phyloP scores from a whole-genome alignment of 1,140 invertebrate species.

The Antheraea mylitta region DNA sequence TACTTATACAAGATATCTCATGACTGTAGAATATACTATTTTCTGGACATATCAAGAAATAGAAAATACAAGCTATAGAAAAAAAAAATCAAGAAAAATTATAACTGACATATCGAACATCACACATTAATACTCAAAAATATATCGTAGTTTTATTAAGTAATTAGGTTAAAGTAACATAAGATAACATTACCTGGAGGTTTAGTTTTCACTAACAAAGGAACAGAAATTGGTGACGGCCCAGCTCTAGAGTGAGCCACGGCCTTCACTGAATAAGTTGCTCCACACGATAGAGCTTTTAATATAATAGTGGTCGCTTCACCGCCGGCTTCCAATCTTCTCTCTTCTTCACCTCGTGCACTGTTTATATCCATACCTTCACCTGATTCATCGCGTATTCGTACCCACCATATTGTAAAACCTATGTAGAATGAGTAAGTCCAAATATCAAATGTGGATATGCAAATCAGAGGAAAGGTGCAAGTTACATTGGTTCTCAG shows the following conservation, averaged over 20 bases:
- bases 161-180: neutral
- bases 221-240: constrained; percentile 52
- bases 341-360: constrained; percentile 58
- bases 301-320: constrained; percentile 50
- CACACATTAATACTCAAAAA: too few relatives aligned
- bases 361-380: constrained; percentile 47
- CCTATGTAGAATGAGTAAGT: constrained; percentile 32
- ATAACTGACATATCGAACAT: too few relatives aligned
- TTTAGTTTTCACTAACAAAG: constrained; percentile 62
- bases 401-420: constrained; percentile 65
- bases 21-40: too few relatives aligned
- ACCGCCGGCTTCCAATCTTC: constrained; percentile 56
- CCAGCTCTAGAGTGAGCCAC: constrained; percentile 65
- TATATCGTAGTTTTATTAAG: too few relatives aligned
- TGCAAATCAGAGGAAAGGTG: too few relatives aligned
- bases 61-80: too few relatives aligned
- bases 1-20: too few relatives aligned
- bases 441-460: neutral
- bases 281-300: constrained; percentile 59
- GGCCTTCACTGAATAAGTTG: constrained; percentile 59
- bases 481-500: too few relatives aligned
- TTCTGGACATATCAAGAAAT: too few relatives aligned
- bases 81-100: too few relatives aligned
- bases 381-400: constrained; percentile 53
- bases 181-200: constrained; percentile 52